Base-by-base conservation (phyloP, 2,797 vertebrate genomes). In the Epinephelus coioides region DNA sequence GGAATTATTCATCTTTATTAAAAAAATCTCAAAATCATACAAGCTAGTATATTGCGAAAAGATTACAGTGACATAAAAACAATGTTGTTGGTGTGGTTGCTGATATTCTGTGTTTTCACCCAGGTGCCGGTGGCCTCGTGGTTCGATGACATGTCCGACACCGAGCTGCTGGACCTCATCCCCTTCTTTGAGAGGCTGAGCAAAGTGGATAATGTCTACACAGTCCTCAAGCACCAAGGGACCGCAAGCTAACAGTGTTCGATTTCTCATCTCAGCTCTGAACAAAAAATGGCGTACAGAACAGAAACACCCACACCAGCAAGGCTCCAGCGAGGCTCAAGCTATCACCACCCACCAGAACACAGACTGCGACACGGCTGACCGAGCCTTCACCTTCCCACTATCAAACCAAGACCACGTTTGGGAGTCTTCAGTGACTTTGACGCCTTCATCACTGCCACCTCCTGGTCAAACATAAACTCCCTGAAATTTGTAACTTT, bases 111-210 rank as follows among this genome's bases (percentile, higher is more conserved):
- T 23, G 23, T 62, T 74, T 17, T 15, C 6, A 0, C 46, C 8
- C 72, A 99, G 98, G 98, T 99, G 50, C 98, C 98, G 0, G 98
- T 99, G 81, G 97, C 96, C 53, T 98, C 98, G 0, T 99, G 98
- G 98, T 99, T 99, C 3, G 97, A 99, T 66, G 98, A 99, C 96
- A 98, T 98, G 97, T 95, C 96, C 0, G 98, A 99, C 96, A 98
- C 97, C 0, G 98, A 99, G 91, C 96, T 99, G 82, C 96, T 98
- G 63, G 98, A 99, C 83, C 96, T 99, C 84, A 95, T 99, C 90
- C 98, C 98, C 1, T 99, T 99, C 94, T 99, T 99, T 0, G 98
- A 99, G 94, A 95, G 96, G 95, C 96, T 99, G 86, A 95, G 95
- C 90, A 93, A 92, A 87, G 97, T 98, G 94, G 98, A 99, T 5